Evolutionary conservation across 2,797 vertebrate species (phyloP), one percentile per base, ranked within the genome.

Genomic region (Catamblyrhynchus diadema): DNA sequence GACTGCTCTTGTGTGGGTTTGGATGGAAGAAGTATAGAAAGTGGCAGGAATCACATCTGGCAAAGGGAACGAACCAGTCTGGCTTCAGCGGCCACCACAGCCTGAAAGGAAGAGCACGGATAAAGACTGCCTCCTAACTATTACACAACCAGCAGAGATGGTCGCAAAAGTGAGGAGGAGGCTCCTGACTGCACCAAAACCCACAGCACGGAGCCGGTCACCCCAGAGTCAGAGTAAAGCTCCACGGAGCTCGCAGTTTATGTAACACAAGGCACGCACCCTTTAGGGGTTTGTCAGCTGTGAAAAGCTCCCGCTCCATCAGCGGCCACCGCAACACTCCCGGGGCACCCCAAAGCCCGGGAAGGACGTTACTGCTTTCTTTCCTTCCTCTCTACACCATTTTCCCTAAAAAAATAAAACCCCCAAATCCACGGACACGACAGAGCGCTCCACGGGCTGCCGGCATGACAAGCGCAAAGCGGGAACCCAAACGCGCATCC

Each of bases 71-170:
- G 5, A 84, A 69, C 19, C 64, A 33, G 47, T 21, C 62, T 35
- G 84, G 39, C 77, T 86, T 45, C 80, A 20, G 75, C 1, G 50
- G 45, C 64, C 37, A 23, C 56, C 60, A 12, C 67, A 91, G 67
- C 56, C 51, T 10, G 45, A 59, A 32, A 42, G 3, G n/a, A 37
- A 51, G 60, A 54, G 74, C 41, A 33, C 4, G n/a, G 51, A 59
- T 17, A 20, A 35, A 47, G 5, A 32, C 92, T 88, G 88, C 57
- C 42, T 77, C 65, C 79, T 2, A 50, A 41, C 82, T 70, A 7
- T 95, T 93, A 90, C 80, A 92, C 93, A 96, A 94, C 33, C 80
- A 22, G 48, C 70, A 37, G 88, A 39, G 75, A 59, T 8, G 90
- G 21, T 19, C 2, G 17, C 24, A 18, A 60, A 86, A 90, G 90